Evolutionary conservation across 1,140 invertebrate species (phyloP), one percentile per base, ranked within the genome.

Genomic region (Trichomalopsis sarcophagae): DNA sequence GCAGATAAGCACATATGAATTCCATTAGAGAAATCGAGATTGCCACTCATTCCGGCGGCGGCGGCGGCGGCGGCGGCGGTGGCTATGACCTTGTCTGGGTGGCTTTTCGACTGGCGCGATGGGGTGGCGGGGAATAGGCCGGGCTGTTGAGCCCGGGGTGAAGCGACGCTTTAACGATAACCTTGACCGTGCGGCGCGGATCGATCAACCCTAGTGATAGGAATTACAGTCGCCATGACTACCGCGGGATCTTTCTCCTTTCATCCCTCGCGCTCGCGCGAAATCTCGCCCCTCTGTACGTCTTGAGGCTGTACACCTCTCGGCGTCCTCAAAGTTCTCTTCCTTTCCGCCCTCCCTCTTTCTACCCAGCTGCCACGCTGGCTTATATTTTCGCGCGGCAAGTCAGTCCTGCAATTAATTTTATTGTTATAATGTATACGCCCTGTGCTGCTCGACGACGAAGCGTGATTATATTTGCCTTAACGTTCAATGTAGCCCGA

Each of bases 141-240:
- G 87, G 85, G 85, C 89, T 88, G 89, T 89, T 90, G 90, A 84
- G 73, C 89, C 81, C 81, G 86, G 78, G 82, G 47, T 86, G 85
- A 86, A 86, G 83, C 86, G 77, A 87, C 82, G 86, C 86, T 90
- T 89, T 87, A 87, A 89, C 86, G 84, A 89, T 91, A 91, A 92
- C 92, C 92, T 93, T 93, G 92, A 93, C 92, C 92, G 91, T 90
- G 27, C 27, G 89, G 90, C 88, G 68, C 21, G 90, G 89, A 92
- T 92, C 91, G 92, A 93, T 92, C 91, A 89, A 84, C 77, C 55
- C 71, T 82, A 88, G 88, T 86, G 88, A 62, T 87, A 92, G 90
- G 91, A 91, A 71, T 89, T 90, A 90, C 91, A 92, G 92, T 93
- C 92, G 85, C 92, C 92, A 93, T 93, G 92, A 87, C 91, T 93